Evolutionary conservation across 2,113 vertebrate species (phyloP), one percentile per base, ranked within the genome.

Genomic region (Passer domesticus): DNA sequence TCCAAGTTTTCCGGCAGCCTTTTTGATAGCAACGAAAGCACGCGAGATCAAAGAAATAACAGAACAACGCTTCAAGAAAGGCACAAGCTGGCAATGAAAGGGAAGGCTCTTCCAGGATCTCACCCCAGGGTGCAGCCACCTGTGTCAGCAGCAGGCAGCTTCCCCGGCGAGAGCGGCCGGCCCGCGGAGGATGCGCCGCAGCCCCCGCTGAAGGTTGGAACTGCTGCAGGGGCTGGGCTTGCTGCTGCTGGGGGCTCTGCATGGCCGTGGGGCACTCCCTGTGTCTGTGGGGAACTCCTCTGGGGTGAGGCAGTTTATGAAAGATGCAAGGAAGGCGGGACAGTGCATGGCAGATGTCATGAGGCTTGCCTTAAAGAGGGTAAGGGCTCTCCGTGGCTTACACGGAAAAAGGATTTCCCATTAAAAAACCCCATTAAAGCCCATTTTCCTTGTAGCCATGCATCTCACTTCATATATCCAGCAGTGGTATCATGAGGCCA

Each of bases 1-100:
- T 94, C 93, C 88, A 96, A 96, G 96, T 98, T 97, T 97, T 96
- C 97, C 1, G 94, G 90, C 66, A 96, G 94, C 72, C 88, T 97
- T 60, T 98, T 97, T 77, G 96, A 95, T 63, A 77, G 46, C 3
- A 47, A 92, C 1, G 72, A 91, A 21, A 74, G 53, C 11, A 18
- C 59, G 22, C 77, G 62, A 56, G 78, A 93, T 37, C 90, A 95
- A 72, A 90, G 83, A 89, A 97, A 92, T 33, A 66, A 83, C 39
- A 96, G 91, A 82, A 41, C 76, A 44, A 78, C 86, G 53, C 91
- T 84, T 52, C 85, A 58, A 39, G 97, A 98, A 41, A 97, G 97
- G 89, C 97, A 96, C 77, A 98, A 91, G 86, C 82, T 69, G 41
- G 35, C 79, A 41, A 62, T 53, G 24, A 98, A 97, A 55, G 94